Evolutionary conservation across 2,888 invertebrate genomes (phyloP).

Genomic region (Sialis lutaria): DNA sequence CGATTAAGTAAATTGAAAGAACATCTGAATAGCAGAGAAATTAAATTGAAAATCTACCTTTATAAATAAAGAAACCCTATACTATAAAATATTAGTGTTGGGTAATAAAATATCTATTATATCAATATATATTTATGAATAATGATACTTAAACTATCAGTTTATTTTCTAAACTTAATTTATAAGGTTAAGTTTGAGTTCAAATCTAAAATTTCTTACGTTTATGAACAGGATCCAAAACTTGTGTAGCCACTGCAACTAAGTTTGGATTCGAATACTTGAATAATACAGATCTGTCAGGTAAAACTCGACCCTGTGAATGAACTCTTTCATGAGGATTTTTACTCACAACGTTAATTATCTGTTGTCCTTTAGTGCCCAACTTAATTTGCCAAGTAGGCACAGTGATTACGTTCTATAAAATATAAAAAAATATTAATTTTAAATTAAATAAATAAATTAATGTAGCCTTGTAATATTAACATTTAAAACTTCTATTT

Average conservation of each 20-base stretch:
- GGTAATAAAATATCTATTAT: not conserved
- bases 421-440: conserved; percentile 8
- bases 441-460: no score
- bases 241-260: conserved; percentile 67
- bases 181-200: not conserved
- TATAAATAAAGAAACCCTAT: not conserved
- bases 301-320: conserved; percentile 86
- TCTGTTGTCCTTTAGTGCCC: conserved; percentile 38
- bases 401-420: conserved; percentile 38
- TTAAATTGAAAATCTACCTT: not conserved
- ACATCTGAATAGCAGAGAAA: conserved; percentile 34
- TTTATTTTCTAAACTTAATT: no score
- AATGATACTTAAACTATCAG: no score
- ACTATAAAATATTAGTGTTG: not conserved
- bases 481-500: not conserved
- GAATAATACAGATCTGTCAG: conserved; percentile 92
- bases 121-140: not conserved
- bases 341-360: conserved; percentile 45
- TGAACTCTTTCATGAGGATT: conserved; percentile 62
- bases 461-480: not conserved
- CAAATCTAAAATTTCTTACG: conserved; percentile 27
- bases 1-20: conserved; percentile 72
- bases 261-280: conserved; percentile 98
- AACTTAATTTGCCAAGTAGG: conserved; percentile 60
- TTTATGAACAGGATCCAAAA: conserved; percentile 57